These are phyloP conservation scores for Callorhinus ursinus DNA, from an alignment of 2,113 vertebrate genomes.

Conservation along the genomic window DNA sequence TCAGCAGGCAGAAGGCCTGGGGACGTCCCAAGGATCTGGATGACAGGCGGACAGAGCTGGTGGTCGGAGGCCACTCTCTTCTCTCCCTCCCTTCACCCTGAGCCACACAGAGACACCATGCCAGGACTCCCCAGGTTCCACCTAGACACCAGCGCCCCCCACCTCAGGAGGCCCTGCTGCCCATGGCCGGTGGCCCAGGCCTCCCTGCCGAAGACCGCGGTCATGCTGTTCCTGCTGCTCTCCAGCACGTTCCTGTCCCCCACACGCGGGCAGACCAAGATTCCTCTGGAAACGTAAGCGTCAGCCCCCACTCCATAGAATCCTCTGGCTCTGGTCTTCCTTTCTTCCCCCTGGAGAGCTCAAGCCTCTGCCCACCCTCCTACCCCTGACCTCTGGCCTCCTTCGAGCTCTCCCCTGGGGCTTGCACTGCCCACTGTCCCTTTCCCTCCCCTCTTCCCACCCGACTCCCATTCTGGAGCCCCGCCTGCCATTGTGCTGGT, in stretches of 20 bases:
- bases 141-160: background rate
- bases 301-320: background rate
- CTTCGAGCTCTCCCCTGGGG: background rate
- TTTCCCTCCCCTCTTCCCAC: background rate
- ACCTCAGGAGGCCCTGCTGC: background rate
- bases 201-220: background rate
- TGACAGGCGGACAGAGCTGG: background rate
- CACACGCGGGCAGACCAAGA: slow-evolving; percentile 87
- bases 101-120: background rate
- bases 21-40: background rate
- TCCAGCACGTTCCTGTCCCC: slow-evolving; percentile 78
- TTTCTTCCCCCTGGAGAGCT: background rate
- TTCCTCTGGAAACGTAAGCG: slow-evolving; percentile 94
- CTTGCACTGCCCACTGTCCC: background rate
- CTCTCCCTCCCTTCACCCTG: background rate
- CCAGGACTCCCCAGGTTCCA: rapidly evolving
- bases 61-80: background rate
- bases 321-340: background rate
- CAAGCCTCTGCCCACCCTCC: background rate
- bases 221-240: slow-evolving; percentile 79
- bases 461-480: background rate
- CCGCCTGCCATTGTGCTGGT: background rate
- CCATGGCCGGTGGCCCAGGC: background rate
- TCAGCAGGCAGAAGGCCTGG: background rate
- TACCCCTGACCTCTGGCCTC: background rate